These are phyloP conservation scores for Gallirallus australis DNA, from an alignment of 2,797 vertebrate species.

Conservation along the genomic window DNA sequence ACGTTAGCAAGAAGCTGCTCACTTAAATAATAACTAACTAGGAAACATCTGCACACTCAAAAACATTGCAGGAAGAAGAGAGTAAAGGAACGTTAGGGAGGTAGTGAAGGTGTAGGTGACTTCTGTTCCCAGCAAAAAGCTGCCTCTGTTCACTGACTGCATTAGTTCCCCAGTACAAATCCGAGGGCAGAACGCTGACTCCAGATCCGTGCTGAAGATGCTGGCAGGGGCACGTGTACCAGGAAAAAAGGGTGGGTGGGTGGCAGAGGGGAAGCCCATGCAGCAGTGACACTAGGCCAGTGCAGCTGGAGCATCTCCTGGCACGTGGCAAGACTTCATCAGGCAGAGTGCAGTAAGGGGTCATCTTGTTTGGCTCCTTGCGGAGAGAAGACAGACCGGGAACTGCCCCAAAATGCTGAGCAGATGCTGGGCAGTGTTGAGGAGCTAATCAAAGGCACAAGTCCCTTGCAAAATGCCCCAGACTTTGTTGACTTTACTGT, in stretches of 20 bases:
- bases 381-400: not conserved
- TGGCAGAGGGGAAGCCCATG: not conserved
- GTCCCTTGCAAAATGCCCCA: not conserved
- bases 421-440: not conserved
- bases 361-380: not conserved
- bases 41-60: constrained; percentile 74
- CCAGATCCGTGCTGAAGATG: not conserved
- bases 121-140: not conserved
- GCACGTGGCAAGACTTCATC: not conserved
- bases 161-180: not conserved
- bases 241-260: too few relatives aligned
- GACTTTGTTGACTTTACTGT: not conserved
- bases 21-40: constrained; percentile 77
- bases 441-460: not conserved
- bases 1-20: constrained; percentile 82
- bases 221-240: not conserved
- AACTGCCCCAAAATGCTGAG: not conserved
- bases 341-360: not conserved
- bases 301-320: not conserved
- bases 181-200: not conserved
- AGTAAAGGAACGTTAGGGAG: not conserved
- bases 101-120: not conserved
- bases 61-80: not conserved
- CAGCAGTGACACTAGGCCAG: not conserved
- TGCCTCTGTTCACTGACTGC: not conserved